phyloP scores from a whole-genome alignment of 2,888 invertebrate species.

The Maniola hyperantus region DNA sequence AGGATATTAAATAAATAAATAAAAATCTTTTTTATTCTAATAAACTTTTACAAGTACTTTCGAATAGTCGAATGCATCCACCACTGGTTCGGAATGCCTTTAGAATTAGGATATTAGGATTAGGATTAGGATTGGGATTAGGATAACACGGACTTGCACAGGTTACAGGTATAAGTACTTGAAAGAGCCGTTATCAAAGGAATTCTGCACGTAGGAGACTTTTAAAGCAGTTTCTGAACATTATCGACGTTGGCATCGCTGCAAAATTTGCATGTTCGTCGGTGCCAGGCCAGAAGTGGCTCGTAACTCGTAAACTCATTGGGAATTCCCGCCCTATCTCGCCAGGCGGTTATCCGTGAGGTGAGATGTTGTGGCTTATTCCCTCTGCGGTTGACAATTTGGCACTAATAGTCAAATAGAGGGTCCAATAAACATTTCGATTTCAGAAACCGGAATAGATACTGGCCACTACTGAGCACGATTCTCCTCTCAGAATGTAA shows the following conservation, averaged over 20 bases:
- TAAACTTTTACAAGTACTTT: too few species aligned
- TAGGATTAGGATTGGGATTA: too few species aligned
- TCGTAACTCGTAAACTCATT: slow-evolving; percentile 19
- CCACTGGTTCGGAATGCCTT: too few species aligned
- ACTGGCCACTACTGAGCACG: too few species aligned
- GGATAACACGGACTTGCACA: not conserved
- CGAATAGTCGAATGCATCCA: too few species aligned
- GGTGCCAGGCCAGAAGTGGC: slow-evolving; percentile 26
- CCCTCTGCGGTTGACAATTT: slow-evolving; percentile 17
- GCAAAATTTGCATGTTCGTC: slow-evolving; percentile 28
- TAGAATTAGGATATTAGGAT: too few species aligned
- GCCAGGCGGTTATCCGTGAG: slow-evolving; percentile 22
- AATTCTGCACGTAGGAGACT: slow-evolving; percentile 21
- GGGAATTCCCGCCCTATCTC: slow-evolving; percentile 21
- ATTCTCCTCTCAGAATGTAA: too few species aligned
- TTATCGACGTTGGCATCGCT: slow-evolving; percentile 29
- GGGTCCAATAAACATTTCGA: not conserved
- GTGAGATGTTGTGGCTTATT: slow-evolving; percentile 25
- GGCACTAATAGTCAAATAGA: not conserved
- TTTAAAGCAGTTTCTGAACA: slow-evolving; percentile 27
- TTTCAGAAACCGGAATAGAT: too few species aligned
- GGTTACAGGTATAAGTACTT: not conserved
- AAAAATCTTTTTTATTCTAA: too few species aligned
- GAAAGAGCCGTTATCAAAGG: slow-evolving; percentile 12
- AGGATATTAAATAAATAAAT: too few species aligned